Percentiles rank a stretch among this genome's conserved stretches.
phyloP scores from a whole-genome alignment of 2,888 invertebrate genomes.

The Drosophila neotestacea region DNA sequence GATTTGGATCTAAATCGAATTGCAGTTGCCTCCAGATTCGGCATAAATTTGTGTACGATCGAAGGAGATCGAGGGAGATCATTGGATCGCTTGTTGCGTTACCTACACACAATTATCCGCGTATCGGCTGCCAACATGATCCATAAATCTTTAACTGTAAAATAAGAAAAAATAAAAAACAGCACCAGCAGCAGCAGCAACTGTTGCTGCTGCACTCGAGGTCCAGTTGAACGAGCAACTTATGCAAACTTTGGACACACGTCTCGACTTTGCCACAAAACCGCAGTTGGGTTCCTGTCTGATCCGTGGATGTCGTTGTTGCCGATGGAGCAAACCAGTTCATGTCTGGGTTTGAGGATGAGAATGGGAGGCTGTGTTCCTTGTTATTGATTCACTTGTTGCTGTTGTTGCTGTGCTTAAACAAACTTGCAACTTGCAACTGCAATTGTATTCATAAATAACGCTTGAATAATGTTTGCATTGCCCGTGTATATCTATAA shows the following conservation, averaged over 20 bases:
- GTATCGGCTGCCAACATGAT: constrained; percentile 70
- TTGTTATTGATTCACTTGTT: constrained; percentile 42
- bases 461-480: constrained; percentile 76
- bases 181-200: constrained; percentile 8
- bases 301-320: constrained; percentile 65
- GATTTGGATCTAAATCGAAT: constrained; percentile 57
- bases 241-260: constrained; percentile 77
- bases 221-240: constrained; percentile 40
- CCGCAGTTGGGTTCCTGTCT: constrained; percentile 44
- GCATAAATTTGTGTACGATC: constrained; percentile 41
- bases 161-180: constrained; percentile 29
- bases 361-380: constrained; percentile 13
- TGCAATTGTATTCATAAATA: constrained; percentile 79
- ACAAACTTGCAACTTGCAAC: constrained; percentile 53
- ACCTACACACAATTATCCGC: constrained; percentile 72
- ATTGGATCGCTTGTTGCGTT: constrained; percentile 44
- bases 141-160: constrained; percentile 77
- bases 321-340: constrained; percentile 65
- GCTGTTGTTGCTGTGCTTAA: constrained; percentile 48
- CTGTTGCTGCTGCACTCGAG: neutral
- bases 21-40: constrained; percentile 37
- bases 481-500: constrained; percentile 22
- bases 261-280: constrained; percentile 40
- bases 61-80: constrained; percentile 15
- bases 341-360: constrained; percentile 37